A percentile compares a stretch with the other conserved stretches of the same genome.
These are phyloP conservation scores for Rhynchotus rufescens DNA, from an alignment of 2,797 vertebrate species.

Conservation along the genomic window DNA sequence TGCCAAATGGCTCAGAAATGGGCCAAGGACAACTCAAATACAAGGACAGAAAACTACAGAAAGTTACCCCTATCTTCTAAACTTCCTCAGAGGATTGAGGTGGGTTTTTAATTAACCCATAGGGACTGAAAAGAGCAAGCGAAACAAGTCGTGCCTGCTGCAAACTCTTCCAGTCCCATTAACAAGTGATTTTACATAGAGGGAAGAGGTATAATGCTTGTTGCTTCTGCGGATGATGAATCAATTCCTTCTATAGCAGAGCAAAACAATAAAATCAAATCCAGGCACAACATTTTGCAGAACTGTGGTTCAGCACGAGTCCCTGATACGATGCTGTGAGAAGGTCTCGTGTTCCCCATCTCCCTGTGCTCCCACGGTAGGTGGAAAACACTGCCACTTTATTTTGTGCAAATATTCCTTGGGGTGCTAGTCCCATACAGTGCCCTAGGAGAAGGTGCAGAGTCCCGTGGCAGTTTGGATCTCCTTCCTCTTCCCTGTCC, in stretches of 20 bases:
- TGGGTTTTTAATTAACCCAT: neutral
- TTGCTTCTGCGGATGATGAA: neutral
- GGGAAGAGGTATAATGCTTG: neutral
- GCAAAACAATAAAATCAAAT: neutral
- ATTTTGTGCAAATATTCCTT: neutral
- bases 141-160: neutral
- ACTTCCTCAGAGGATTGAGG: neutral
- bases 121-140: neutral
- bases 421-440: neutral
- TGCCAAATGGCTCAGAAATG: neutral
- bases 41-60: neutral
- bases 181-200: neutral
- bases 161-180: neutral
- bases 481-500: neutral
- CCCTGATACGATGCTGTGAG: accelerated
- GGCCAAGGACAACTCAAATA: neutral
- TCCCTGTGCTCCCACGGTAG: accelerated
- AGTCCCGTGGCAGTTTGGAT: neutral
- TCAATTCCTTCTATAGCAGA: neutral
- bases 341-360: no score
- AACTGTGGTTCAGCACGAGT: neutral
- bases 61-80: neutral
- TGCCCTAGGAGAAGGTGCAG: neutral
- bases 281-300: neutral
- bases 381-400: neutral